A percentile compares a stretch with the other conserved stretches of the same genome.
These are phyloP conservation scores for Drosophila sulfurigaster DNA, from an alignment of 1,140 invertebrate genomes.

Conservation along the genomic window DNA sequence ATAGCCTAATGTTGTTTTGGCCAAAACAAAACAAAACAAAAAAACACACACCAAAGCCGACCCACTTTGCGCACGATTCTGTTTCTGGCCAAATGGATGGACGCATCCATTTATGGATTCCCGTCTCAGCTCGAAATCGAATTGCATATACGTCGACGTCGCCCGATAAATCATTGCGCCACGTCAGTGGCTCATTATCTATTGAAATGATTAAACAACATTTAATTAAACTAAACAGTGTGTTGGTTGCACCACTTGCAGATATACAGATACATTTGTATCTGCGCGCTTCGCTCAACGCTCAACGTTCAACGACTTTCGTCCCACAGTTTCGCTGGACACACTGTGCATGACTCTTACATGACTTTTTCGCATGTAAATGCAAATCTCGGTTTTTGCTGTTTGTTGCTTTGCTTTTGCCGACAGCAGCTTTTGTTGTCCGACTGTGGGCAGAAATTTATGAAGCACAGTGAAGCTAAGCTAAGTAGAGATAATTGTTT, in stretches of 20 bases:
- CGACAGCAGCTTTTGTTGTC: conserved; percentile 28
- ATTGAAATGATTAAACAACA: conserved; percentile 77
- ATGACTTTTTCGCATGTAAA: conserved; percentile 75
- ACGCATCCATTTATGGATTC: conserved; percentile 40
- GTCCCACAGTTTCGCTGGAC: conserved; percentile 52
- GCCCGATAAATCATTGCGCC: conserved; percentile 64
- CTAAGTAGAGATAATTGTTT: not conserved
- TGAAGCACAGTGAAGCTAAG: conserved; percentile 50
- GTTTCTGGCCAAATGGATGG: conserved; percentile 68
- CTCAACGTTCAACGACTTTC: conserved; percentile 41
- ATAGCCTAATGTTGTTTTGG: conserved; percentile 44
- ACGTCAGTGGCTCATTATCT: conserved; percentile 74
- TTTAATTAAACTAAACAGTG: conserved; percentile 77
- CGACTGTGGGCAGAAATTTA: conserved; percentile 12
- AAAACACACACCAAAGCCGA: conserved; percentile 36
- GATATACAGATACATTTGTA: conserved; percentile 16
- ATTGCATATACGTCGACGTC: conserved; percentile 9
- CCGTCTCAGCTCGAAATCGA: conserved; percentile 28
- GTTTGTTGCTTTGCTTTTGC: conserved; percentile 46
- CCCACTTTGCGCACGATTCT: conserved; percentile 77
- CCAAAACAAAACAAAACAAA: conserved; percentile 26
- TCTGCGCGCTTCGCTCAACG: not conserved
- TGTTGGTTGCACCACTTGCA: conserved; percentile 16
- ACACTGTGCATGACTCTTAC: conserved; percentile 61
- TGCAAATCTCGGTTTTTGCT: conserved; percentile 57